Percentiles rank a stretch among this genome's conserved stretches.
These are phyloP conservation scores for Andrena flavipes DNA, from an alignment of 2,888 invertebrate genomes.

Conservation along the genomic window DNA sequence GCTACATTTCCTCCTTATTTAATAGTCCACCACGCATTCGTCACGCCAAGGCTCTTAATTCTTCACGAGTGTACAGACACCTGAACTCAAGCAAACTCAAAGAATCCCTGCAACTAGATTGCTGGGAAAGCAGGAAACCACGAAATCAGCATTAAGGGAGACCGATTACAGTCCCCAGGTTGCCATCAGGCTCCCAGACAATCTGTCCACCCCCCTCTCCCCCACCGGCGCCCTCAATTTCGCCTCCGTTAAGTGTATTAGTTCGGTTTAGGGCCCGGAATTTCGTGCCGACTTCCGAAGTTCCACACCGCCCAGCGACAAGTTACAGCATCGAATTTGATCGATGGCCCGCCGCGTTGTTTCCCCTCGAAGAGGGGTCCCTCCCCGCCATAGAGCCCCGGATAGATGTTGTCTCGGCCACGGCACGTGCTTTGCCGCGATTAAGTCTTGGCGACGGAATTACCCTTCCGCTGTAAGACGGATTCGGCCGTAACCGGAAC, in stretches of 20 bases:
- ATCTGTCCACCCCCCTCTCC: conserved; percentile 8
- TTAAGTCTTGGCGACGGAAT: conserved; percentile 50
- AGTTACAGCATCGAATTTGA: conserved; percentile 54
- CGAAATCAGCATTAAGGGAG: conserved; percentile 33
- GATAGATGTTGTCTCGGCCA: conserved; percentile 46
- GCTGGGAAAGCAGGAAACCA: conserved; percentile 9
- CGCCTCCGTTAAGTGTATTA: conserved; percentile 39
- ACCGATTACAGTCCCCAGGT: conserved; percentile 23
- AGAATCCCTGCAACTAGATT: neutral
- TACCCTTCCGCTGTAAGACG: conserved; percentile 55
- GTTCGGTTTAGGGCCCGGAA: conserved; percentile 31
- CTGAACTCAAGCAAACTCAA: neutral
- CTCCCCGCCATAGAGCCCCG: neutral
- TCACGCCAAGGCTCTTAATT: neutral
- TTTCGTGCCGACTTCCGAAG: conserved; percentile 36
- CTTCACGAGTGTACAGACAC: neutral
- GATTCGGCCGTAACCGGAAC: conserved; percentile 27
- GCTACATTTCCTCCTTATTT: too few species aligned
- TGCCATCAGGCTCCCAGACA: conserved; percentile 21
- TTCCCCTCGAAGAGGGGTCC: neutral
- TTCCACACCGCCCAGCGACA: conserved; percentile 33
- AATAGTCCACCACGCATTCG: too few species aligned
- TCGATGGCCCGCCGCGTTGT: conserved; percentile 38
- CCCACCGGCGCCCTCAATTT: neutral
- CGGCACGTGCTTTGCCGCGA: conserved; percentile 48